Conservation (phyloP, 2,888 invertebrate species). For the Spodoptera picta region DNA sequence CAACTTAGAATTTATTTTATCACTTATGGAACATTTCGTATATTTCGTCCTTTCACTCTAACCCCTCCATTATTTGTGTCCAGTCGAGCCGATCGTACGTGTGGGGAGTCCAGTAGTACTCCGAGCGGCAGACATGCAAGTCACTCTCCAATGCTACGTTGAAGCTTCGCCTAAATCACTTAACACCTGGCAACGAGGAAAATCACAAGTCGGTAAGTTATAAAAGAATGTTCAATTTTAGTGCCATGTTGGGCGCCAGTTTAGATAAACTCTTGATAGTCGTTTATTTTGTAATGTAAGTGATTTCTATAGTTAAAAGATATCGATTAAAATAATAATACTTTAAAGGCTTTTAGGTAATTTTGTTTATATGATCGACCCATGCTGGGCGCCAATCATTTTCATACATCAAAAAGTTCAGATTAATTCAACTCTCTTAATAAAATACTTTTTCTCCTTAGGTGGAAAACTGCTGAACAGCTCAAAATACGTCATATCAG, state of each 20-base stretch:
- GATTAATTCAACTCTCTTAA: background rate
- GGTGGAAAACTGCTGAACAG: slow-evolving; percentile 93
- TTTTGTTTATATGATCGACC: background rate
- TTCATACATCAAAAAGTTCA: background rate
- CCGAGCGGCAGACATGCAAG: slow-evolving; percentile 93
- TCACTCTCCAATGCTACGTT: slow-evolving; percentile 94
- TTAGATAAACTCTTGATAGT: background rate
- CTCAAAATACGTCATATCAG: slow-evolving; percentile 93
- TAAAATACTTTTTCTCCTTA: slow-evolving; percentile 67
- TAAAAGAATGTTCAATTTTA: background rate
- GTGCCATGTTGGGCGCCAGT: slow-evolving; percentile 20
- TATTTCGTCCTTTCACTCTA: slow-evolving; percentile 24
- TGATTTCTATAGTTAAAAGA: too few relatives aligned
- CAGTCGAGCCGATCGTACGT: slow-evolving; percentile 95
- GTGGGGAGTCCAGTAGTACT: slow-evolving; percentile 95
- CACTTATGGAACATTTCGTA: slow-evolving; percentile 30
- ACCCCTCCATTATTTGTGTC: slow-evolving; percentile 42
- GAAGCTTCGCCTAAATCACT: slow-evolving; percentile 96
- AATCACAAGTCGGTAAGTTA: slow-evolving; percentile 70
- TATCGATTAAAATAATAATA: background rate
- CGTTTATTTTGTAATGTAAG: background rate
- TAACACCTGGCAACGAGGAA: slow-evolving; percentile 92
- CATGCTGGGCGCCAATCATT: slow-evolving; percentile 4
- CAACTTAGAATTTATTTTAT: slow-evolving; percentile 33
- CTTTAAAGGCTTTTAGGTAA: too few relatives aligned